These are phyloP conservation scores for Prolemur simus DNA, from an alignment of 2,113 vertebrate genomes.

Conservation along the genomic window DNA sequence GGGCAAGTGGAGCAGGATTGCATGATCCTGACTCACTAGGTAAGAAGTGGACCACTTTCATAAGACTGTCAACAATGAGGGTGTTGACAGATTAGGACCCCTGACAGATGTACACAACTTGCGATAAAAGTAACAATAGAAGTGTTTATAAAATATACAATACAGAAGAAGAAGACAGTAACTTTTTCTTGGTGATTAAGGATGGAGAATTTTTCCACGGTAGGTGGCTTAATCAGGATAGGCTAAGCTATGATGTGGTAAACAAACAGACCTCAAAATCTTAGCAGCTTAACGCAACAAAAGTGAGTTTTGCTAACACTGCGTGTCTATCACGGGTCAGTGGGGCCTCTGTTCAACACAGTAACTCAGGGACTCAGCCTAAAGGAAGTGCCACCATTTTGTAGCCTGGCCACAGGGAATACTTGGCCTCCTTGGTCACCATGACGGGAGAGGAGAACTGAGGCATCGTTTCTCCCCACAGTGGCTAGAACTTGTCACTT, in stretches of 20 bases:
- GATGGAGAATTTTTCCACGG: neutral
- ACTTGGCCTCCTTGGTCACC: neutral
- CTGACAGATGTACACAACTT: neutral
- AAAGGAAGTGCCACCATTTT: neutral
- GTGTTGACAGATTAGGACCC: neutral
- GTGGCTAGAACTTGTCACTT: neutral
- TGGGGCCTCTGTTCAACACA: neutral
- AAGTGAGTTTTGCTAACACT: neutral
- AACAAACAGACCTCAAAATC: neutral
- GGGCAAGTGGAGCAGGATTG: neutral
- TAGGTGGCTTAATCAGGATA: neutral
- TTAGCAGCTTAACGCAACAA: neutral
- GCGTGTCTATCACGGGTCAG: neutral
- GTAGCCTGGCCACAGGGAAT: neutral
- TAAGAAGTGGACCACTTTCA: neutral
- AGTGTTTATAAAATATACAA: neutral
- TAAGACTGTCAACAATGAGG: neutral
- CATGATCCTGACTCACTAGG: neutral
- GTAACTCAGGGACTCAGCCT: neutral
- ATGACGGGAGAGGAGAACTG: neutral
- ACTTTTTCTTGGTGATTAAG: neutral
- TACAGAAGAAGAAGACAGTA: neutral
- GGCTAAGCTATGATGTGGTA: neutral
- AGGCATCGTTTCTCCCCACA: neutral
- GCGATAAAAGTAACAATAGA: neutral